Percentiles rank a stretch among this genome's conserved stretches.
These are phyloP conservation scores for Mus pahari DNA, from an alignment of 2,113 vertebrate genomes.

Conservation along the genomic window DNA sequence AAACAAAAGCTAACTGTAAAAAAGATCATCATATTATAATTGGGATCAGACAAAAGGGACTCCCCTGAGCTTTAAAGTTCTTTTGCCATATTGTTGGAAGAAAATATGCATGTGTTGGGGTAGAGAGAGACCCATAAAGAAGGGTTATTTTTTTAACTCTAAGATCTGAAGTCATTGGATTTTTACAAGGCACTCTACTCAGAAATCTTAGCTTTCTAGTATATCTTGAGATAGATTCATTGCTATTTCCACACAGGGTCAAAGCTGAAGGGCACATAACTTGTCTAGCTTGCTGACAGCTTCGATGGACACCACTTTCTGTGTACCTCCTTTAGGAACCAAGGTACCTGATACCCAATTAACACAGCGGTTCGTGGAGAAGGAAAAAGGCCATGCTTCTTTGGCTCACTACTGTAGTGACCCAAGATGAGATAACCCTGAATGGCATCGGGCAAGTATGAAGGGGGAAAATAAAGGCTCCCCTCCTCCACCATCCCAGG, in stretches of 20 bases:
- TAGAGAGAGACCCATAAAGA: neutral
- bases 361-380: conserved; percentile 46
- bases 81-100: neutral
- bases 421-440: neutral
- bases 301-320: conserved; percentile 57
- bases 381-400: conserved; percentile 35
- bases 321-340: conserved; percentile 48
- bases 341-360: conserved; percentile 69
- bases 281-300: neutral
- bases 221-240: conserved; percentile 48
- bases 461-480: neutral
- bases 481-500: neutral
- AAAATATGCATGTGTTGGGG: neutral
- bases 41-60: conserved; percentile 36
- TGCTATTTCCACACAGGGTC: conserved; percentile 34
- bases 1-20: conserved; percentile 44
- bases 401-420: conserved; percentile 34
- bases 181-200: conserved; percentile 51
- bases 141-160: conserved; percentile 24
- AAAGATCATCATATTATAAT: neutral
- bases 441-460: conserved; percentile 14
- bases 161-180: conserved; percentile 49
- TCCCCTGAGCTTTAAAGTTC: neutral
- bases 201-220: conserved; percentile 53
- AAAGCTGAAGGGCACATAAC: neutral